These are phyloP conservation scores for Trichosurus vulpecula DNA, from an alignment of 2,797 vertebrate genomes.

Conservation along the genomic window DNA sequence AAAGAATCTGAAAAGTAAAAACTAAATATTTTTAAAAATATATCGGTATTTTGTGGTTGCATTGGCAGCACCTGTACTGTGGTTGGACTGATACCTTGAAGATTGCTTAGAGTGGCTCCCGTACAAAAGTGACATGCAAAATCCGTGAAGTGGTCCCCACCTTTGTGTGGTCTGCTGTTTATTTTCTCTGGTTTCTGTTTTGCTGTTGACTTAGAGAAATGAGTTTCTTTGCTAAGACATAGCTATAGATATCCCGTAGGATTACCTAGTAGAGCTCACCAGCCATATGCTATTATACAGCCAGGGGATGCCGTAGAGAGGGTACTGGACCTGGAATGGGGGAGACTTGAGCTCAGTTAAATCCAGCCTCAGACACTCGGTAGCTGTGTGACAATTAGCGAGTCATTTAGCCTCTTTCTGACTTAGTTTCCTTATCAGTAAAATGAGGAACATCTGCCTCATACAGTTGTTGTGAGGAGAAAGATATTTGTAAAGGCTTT, in stretches of 20 bases:
- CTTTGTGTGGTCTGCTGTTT: background rate
- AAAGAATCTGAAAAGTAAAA: slow-evolving; percentile 36
- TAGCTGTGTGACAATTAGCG: background rate
- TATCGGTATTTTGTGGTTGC: background rate
- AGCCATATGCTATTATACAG: background rate
- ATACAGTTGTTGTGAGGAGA: background rate
- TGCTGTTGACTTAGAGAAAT: background rate
- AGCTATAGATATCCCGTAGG: background rate
- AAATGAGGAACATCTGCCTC: background rate
- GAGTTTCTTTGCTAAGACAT: background rate
- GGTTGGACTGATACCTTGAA: background rate
- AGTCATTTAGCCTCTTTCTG: background rate
- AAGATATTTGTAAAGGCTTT: background rate
- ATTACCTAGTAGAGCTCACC: background rate
- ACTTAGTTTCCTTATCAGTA: background rate
- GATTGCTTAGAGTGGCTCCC: background rate
- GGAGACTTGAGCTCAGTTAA: background rate
- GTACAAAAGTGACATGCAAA: background rate
- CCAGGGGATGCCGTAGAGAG: background rate
- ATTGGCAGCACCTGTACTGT: background rate
- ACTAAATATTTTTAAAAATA: background rate
- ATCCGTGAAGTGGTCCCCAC: background rate
- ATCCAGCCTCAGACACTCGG: background rate
- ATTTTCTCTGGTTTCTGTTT: background rate
- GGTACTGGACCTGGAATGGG: background rate